These are phyloP conservation scores for Odontamblyopus lacepedii DNA, from an alignment of 2,797 vertebrate genomes.

Conservation along the genomic window DNA sequence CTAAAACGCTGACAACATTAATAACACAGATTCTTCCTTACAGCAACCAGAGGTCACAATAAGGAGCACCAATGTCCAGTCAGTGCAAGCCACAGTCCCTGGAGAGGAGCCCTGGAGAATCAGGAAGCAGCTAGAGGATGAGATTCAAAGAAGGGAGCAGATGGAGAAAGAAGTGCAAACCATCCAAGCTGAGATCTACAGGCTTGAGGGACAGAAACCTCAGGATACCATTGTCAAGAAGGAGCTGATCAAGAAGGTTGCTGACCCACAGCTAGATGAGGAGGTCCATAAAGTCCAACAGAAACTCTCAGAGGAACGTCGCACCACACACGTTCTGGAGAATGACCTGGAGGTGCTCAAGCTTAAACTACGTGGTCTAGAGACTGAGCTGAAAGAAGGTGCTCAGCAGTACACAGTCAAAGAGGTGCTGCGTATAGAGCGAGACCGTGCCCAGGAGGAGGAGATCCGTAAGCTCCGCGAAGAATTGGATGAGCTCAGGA, in stretches of 20 bases:
- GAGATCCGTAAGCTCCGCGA: constrained; percentile 87
- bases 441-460: constrained; percentile 88
- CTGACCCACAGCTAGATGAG: constrained; percentile 91
- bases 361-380: constrained; percentile 79
- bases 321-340: constrained; percentile 83
- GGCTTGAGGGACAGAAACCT: constrained; percentile 87
- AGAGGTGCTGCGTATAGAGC: constrained; percentile 93
- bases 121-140: constrained; percentile 88
- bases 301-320: constrained; percentile 88
- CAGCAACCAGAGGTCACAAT: constrained; percentile 85
- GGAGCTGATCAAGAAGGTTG: constrained; percentile 90
- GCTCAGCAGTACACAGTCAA: constrained; percentile 94
- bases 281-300: constrained; percentile 87
- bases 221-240: constrained; percentile 90
- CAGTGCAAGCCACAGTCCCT: constrained; percentile 61
- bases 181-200: constrained; percentile 88
- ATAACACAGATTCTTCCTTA: constrained; percentile 7
- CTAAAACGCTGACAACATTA: not conserved
- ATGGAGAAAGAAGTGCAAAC: constrained; percentile 87
- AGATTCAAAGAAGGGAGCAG: constrained; percentile 87
- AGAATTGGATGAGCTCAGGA: constrained; percentile 87
- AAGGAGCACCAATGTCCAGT: constrained; percentile 70
- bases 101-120: constrained; percentile 87
- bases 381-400: constrained; percentile 85
- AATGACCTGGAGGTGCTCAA: constrained; percentile 87